Conservation (phyloP, 2,113 vertebrate genomes). For the Centropus bengalensis region DNA sequence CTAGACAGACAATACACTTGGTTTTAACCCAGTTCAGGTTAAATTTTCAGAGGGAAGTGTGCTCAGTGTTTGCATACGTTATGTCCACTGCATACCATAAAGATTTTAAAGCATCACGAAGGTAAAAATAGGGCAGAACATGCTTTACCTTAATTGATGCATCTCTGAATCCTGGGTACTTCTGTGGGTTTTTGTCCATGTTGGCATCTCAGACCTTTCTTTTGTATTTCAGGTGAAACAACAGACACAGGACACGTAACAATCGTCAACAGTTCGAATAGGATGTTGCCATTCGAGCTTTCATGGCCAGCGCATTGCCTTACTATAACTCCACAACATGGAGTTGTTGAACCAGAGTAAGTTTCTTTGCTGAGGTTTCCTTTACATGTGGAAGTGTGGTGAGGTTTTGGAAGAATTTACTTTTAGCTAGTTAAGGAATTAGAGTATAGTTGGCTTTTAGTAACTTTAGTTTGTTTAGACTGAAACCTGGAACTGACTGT, state of each 20-base stretch:
- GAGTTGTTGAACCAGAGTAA: constrained; percentile 87
- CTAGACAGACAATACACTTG: background rate
- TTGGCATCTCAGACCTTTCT: background rate
- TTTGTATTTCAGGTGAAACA: constrained; percentile 74
- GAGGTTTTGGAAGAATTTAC: background rate
- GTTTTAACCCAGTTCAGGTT: background rate
- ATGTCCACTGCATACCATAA: background rate
- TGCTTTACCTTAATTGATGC: background rate
- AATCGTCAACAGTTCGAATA: constrained; percentile 82
- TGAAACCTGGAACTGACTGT: background rate
- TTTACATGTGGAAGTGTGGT: background rate
- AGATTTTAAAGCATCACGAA: background rate
- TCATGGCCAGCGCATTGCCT: constrained; percentile 96
- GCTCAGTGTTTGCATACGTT: background rate
- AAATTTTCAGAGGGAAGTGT: background rate
- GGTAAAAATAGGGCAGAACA: background rate
- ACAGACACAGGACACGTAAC: constrained; percentile 78
- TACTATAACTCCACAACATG: constrained; percentile 92
- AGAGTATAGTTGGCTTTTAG: background rate
- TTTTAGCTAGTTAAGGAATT: background rate
- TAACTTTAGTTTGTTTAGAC: background rate
- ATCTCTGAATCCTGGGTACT: background rate
- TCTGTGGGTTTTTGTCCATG: background rate
- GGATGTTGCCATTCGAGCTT: constrained; percentile 86
- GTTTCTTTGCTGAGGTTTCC: constrained; percentile 8